Base-by-base conservation (phyloP, 2,888 invertebrate species). In the Lasioglossum malachurum region DNA sequence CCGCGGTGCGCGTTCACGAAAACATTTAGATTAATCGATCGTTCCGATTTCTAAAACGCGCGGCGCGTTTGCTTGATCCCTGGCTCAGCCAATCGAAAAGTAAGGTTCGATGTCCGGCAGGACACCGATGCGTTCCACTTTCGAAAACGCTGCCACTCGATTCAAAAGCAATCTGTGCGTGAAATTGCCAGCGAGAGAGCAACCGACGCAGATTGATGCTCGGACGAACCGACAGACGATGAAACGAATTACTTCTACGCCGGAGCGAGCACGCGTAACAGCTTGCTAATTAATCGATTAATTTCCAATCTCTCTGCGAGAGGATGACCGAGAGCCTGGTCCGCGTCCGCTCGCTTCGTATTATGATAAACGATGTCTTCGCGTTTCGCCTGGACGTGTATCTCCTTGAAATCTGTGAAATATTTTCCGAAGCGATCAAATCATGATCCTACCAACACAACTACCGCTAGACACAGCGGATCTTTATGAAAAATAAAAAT, bases 231-330 rank as follows among this genome's bases (percentile, higher is more conserved):
- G 60, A 82, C 75, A 83, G 75, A 88, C 83, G 84, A 84, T 78
- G 87, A 85, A 89, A 87, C 89, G 87, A 87, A 91, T 88, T 86
- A 85, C 89, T 84, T 79, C 84, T 88, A 75, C 84, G 80, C 80
- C 72, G 77, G 73, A 23, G 78, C 71, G 85, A 82, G 79, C 86
- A 80, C 81, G 75, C 87, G 87, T 87, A 90, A 88, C 89, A 88
- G 86, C 83, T 89, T 83, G 86, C 87, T 91, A 93, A 92, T 92
- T 92, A 92, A 91, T 89, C 91, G 86, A 89, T 91, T 91, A 90
- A 91, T 90, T 88, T 87, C 86, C 87, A 87, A 89, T 89, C 81
- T 83, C 84, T 64, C 67, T 23, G 78, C 73, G 80, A 90, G 71
- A 75, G 73, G 77, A 67, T 16, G 80, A n/a, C 73, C 49, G 78